These are phyloP conservation scores for Valencia hispanica DNA, from an alignment of 2,797 vertebrate genomes.

Conservation along the genomic window DNA sequence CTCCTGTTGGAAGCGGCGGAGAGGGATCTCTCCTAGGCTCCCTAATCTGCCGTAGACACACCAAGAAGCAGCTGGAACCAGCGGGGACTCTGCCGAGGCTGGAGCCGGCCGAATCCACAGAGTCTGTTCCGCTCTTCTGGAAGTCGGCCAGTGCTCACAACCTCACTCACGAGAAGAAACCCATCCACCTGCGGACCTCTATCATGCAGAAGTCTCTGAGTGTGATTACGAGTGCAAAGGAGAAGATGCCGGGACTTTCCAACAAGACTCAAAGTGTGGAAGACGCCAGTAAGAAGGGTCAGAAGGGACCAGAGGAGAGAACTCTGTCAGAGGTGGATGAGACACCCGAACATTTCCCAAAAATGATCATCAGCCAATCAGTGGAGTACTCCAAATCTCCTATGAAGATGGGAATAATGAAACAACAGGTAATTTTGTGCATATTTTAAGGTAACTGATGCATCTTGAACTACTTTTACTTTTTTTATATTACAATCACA, in stretches of 20 bases:
- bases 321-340: slow-evolving; percentile 86
- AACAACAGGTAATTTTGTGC: slow-evolving; percentile 82
- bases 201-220: slow-evolving; percentile 98
- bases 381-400: slow-evolving; percentile 91
- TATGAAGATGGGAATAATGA: slow-evolving; percentile 97
- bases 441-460: not conserved
- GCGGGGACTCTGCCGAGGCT: slow-evolving; percentile 74
- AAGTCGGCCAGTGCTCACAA: slow-evolving; percentile 98
- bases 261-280: slow-evolving; percentile 89
- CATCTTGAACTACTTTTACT: not conserved
- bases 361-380: slow-evolving; percentile 85
- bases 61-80: slow-evolving; percentile 81
- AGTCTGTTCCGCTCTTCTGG: slow-evolving; percentile 94
- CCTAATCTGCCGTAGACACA: slow-evolving; percentile 83
- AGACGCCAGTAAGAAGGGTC: slow-evolving; percentile 86
- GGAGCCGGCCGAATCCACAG: slow-evolving; percentile 85
- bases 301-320: slow-evolving; percentile 84
- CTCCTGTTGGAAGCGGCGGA: slow-evolving; percentile 72
- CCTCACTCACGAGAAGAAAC: slow-evolving; percentile 93
- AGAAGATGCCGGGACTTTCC: slow-evolving; percentile 90
- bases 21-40: slow-evolving; percentile 89
- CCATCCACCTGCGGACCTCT: slow-evolving; percentile 89
- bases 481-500: not conserved
- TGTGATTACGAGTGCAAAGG: slow-evolving; percentile 95
- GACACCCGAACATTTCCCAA: slow-evolving; percentile 84